These are phyloP conservation scores for Chrysomela aeneicollis DNA, from an alignment of 2,888 invertebrate genomes.

Conservation along the genomic window DNA sequence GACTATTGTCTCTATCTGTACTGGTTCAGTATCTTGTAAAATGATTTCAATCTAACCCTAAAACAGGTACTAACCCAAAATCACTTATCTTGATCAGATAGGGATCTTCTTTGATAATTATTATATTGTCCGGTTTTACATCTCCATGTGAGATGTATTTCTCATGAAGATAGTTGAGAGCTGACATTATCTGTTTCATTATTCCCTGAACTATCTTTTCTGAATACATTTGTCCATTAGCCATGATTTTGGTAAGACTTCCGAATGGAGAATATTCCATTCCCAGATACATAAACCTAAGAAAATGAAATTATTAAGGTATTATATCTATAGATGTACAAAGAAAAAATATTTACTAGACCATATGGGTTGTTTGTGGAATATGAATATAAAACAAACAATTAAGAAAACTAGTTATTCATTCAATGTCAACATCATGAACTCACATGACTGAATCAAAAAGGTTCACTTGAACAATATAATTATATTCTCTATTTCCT, in stretches of 20 bases:
- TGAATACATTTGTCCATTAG: conserved; percentile 4
- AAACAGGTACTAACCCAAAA: conserved; percentile 40
- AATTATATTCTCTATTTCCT: too few species aligned
- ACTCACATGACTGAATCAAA: too few species aligned
- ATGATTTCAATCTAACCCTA: not conserved
- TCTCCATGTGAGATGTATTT: conserved; percentile 40
- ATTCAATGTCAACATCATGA: too few species aligned
- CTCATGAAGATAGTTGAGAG: conserved; percentile 34
- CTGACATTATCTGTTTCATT: conserved; percentile 37
- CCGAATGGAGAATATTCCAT: conserved; percentile 37
- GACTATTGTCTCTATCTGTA: too few species aligned
- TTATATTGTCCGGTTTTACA: conserved; percentile 41
- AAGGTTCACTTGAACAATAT: too few species aligned
- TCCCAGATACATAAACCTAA: conserved; percentile 38
- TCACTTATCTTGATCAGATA: conserved; percentile 37
- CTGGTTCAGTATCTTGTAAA: too few species aligned
- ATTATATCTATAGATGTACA: too few species aligned
- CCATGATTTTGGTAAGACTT: conserved; percentile 23
- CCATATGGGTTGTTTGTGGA: too few species aligned
- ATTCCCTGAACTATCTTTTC: conserved; percentile 30
- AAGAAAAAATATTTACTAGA: too few species aligned
- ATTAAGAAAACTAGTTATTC: too few species aligned
- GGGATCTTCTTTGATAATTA: conserved; percentile 23
- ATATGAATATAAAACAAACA: too few species aligned
- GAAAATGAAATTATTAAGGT: conserved; percentile 9